Percentiles rank a stretch among this genome's conserved stretches.
Evolutionary conservation across 2,113 vertebrate genomes (phyloP).

Genomic region (Phyllostomus discolor): DNA sequence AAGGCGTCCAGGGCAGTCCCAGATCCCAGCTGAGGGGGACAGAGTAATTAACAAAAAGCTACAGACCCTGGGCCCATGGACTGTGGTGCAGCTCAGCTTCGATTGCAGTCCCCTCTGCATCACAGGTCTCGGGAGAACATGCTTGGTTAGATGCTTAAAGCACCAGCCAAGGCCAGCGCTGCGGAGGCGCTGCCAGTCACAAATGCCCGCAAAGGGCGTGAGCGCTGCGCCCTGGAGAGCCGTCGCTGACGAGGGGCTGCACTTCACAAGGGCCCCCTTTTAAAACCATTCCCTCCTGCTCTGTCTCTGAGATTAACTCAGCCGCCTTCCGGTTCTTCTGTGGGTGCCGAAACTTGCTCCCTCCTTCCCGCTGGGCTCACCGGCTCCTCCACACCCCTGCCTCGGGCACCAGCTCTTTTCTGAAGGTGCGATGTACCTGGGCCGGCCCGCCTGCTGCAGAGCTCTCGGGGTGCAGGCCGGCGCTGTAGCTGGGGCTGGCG

Average conservation of each 20-base stretch:
- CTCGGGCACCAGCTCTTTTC: neutral
- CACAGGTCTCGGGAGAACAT: neutral
- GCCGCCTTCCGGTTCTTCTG: neutral
- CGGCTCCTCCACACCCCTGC: neutral
- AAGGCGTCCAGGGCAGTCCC: neutral
- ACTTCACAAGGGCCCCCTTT: neutral
- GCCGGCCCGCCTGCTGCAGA: neutral
- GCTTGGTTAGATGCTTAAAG: neutral
- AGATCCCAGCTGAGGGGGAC: neutral
- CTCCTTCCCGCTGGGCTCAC: neutral
- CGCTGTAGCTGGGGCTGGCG: too few species aligned
- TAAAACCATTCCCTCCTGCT: neutral
- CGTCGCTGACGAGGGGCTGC: accelerated
- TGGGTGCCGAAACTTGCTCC: neutral
- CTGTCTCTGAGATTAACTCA: neutral
- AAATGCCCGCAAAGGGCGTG: neutral
- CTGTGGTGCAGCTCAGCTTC: neutral
- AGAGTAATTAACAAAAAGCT: neutral
- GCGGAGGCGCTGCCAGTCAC: neutral
- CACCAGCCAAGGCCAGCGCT: neutral
- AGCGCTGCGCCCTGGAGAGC: accelerated
- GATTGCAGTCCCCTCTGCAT: neutral
- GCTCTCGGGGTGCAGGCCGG: neutral
- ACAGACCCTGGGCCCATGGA: neutral
- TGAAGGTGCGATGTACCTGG: neutral